Conservation (phyloP, 2,113 vertebrate species). For the Poeciliopsis retropinna region DNA sequence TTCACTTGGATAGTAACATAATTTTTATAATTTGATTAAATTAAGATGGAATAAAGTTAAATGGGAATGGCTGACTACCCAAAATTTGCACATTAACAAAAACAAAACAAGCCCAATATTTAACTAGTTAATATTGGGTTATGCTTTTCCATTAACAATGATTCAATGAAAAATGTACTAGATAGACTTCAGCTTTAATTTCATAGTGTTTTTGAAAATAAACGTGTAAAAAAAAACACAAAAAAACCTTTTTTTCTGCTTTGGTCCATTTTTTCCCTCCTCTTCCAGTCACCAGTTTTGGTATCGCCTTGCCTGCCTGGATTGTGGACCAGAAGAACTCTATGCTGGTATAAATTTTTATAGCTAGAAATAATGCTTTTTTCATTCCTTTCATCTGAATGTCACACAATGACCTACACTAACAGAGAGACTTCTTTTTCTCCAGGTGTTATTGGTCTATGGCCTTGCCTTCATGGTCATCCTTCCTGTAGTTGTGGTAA, state of each 20-base stretch:
- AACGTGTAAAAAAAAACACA: neutral
- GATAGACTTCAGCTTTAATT: no score
- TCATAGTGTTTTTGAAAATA: neutral
- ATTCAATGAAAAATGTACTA: no score
- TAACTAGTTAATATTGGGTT: no score
- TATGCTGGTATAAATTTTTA: conserved; percentile 86
- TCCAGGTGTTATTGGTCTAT: conserved; percentile 94
- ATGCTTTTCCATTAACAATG: no score
- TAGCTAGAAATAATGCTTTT: neutral
- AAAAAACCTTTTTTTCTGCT: neutral
- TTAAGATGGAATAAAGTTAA: neutral
- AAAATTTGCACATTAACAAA: neutral
- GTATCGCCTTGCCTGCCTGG: conserved; percentile 97
- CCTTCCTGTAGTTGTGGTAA: conserved; percentile 97
- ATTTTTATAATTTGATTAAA: neutral
- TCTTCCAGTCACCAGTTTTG: conserved; percentile 90
- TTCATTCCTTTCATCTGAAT: neutral
- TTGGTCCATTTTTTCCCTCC: neutral
- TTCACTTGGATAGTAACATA: neutral
- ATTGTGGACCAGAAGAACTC: conserved; percentile 99
- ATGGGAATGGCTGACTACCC: neutral
- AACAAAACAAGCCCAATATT: neutral
- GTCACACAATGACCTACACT: neutral
- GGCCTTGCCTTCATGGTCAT: conserved; percentile 99
- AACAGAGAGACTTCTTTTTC: neutral